Evolutionary conservation across 1,140 invertebrate species (phyloP), one percentile per base, ranked within the genome.

Genomic region (Coboldia fuscipes): DNA sequence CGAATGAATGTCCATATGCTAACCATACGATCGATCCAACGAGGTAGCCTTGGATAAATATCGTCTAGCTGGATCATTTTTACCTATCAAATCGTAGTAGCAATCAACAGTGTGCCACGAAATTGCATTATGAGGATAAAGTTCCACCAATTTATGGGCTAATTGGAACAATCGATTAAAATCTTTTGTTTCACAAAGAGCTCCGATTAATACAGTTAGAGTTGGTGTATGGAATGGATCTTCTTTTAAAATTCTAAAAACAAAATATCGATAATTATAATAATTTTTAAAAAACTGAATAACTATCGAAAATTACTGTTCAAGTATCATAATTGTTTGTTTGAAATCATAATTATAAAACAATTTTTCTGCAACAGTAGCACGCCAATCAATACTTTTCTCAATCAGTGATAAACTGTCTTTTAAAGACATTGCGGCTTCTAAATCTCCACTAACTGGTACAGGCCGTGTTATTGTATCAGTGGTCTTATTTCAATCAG

Each of bases 101-200:
- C 86, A 93, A 1, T 90, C 92, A 19, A 96, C 89, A 23, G 88
- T 85, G 62, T 86, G 96, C 92, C 92, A 97, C 0, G 89, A 73
- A 19, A 90, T 77, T 23, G 86, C 85, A 45, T 75, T 71, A 45
- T 88, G 78, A 1, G 90, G 88, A 60, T 94, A 92, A 2, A 85
- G 60, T 54, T 94, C 88, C 1, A 96, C 88, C 4, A 97, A 56
- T 45, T 78, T 80, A 56, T 97, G 90, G 0, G 86, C 86, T 29
- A 94, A 63, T 39, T 84, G 80, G 58, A 96, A 96, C 28, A 97
- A 58, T 42, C 80, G 70, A 55, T 82, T 86, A 16, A 69, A 68
- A 48, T 81, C 76, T 33, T 79, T 82, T 28, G 94, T 59, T 55
- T 96, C 89, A n/a, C 94, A 81, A 22, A 94, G 62, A 48, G 86